Base-by-base conservation (phyloP, 2,888 invertebrate genomes). In the Eristalis tenax region DNA sequence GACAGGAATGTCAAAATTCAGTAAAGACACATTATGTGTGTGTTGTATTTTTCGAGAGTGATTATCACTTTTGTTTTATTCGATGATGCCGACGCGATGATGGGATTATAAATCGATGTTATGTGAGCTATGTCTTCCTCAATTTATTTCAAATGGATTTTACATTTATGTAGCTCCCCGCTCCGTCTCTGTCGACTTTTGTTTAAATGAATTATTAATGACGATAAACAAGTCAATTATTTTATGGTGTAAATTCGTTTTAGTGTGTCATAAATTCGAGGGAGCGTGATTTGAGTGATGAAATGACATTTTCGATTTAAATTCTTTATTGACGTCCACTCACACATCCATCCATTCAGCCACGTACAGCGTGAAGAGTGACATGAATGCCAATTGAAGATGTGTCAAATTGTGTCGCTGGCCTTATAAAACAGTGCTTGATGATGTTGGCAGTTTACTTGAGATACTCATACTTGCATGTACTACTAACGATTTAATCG, bases 121-220 rank as follows among this genome's bases (percentile, higher is more conserved):
- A 32, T 64, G 57, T 63, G 68, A 63, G 63, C 68, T 57, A 74
- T 63, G 74, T 63, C 66, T 74, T 74, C 40, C 66, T 74, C 74
- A 74, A 80, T 80, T 74, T 63, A 80, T 68, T 68, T 79, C 23
- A 59, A 65, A 64, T 79, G 35, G 69, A 56, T 63, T 50, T 79
- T 64, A 40, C 15, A 38, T 35, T 79, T 59, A 50, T 50, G 18
- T 50, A 0, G 8, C n/a, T 18, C 50, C 4, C 18, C 5, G 6
- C 5, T 18, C 1, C 18, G n/a, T n/a, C 18, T 1, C 5, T 4
- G 11, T 61, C 50, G 10, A n/a, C 2, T 15, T 61, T 28, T 56
- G 15, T 68, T 77, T 23, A 40, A 63, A 77, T 77, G 81, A 81
- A 85, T 85, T 68, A 81, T 85, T 81, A 64, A 85, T 76, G 84